Conservation (phyloP, 1,140 invertebrate genomes). For the Teleopsis dalmanni region DNA sequence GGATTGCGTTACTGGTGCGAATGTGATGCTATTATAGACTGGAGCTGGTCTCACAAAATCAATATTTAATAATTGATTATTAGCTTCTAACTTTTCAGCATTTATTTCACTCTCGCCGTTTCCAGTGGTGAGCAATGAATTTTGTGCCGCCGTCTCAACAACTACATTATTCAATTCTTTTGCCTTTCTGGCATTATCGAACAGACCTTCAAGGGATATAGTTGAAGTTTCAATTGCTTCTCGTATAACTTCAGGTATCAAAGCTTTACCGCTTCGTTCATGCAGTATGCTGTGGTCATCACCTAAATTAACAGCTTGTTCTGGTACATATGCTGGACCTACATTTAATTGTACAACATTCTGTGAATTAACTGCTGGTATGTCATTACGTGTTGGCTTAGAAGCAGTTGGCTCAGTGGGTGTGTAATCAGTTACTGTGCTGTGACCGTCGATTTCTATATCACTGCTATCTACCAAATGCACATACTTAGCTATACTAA, state of each 20-base stretch:
- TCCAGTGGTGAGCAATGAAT: neutral
- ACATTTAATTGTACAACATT: neutral
- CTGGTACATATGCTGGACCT: conserved; percentile 4
- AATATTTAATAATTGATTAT: neutral
- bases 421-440: conserved; percentile 39
- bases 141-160: neutral
- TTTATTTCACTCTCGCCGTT: neutral
- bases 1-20: neutral
- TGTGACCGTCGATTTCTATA: conserved; percentile 37
- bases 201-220: conserved; percentile 55
- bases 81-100: neutral
- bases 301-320: neutral
- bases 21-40: neutral
- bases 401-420: conserved; percentile 29
- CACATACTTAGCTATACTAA: conserved; percentile 56
- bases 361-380: conserved; percentile 12
- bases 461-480: conserved; percentile 49
- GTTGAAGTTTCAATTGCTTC: conserved; percentile 51
- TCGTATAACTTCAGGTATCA: conserved; percentile 33
- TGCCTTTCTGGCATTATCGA: conserved; percentile 47
- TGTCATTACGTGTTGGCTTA: conserved; percentile 22
- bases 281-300: conserved; percentile 1
- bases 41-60: neutral
- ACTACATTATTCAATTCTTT: conserved; percentile 22
- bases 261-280: conserved; percentile 32